Conservation (phyloP, 2,797 vertebrate genomes). For the Sebastes minor region DNA sequence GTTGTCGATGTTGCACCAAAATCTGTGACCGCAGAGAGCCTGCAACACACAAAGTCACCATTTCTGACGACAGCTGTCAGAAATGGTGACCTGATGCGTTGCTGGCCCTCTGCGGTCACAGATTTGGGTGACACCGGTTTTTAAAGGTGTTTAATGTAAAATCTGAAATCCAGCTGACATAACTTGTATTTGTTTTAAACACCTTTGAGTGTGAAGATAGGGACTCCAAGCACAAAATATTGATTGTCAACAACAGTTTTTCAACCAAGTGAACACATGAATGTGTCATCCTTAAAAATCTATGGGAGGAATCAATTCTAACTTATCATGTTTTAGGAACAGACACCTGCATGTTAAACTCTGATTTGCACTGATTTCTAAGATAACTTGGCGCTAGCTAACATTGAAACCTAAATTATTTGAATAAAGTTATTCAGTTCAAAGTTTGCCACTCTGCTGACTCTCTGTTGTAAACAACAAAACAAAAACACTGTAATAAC, state of each 20-base stretch:
- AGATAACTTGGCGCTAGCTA: neutral
- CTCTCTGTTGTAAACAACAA: too few relatives aligned
- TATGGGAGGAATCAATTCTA: too few relatives aligned
- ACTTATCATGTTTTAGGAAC: neutral
- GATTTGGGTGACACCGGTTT: neutral
- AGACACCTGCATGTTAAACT: neutral
- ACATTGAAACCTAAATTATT: neutral
- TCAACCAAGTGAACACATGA: neutral
- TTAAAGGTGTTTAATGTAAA: neutral
- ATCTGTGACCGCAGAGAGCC: too few relatives aligned
- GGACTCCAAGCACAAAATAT: neutral
- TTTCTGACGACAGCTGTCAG: too few relatives aligned
- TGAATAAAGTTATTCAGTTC: neutral
- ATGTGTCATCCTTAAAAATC: neutral
- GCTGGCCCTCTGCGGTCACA: too few relatives aligned
- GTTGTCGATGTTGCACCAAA: too few relatives aligned
- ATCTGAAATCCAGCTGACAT: neutral
- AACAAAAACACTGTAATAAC: neutral
- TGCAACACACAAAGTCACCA: too few relatives aligned
- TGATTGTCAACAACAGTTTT: too few relatives aligned
- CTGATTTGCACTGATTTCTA: neutral
- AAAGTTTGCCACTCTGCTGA: neutral
- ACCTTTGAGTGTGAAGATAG: neutral
- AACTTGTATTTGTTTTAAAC: neutral
- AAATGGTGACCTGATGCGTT: too few relatives aligned